Evolutionary conservation across 2,113 vertebrate genomes (phyloP).

Genomic region (Vanacampus margaritifer): DNA sequence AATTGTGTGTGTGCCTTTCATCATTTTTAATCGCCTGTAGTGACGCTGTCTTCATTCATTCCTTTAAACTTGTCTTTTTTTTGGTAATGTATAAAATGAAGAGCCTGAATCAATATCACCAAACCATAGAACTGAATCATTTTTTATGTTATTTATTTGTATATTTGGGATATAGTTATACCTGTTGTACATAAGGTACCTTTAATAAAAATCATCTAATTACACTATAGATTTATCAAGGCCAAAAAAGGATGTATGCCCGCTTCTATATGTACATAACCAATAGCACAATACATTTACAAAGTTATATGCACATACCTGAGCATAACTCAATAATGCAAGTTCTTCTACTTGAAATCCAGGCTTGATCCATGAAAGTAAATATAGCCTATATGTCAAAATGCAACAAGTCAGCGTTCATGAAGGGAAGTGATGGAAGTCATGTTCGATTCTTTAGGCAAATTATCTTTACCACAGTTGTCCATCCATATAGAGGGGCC

Average conservation of each 20-base stretch:
- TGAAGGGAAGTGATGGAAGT: slow-evolving; percentile 50
- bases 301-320: slow-evolving; percentile 80
- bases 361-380: slow-evolving; percentile 59
- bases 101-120: slow-evolving; percentile 41
- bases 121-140: slow-evolving; percentile 55
- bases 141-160: slow-evolving; percentile 69
- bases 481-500: slow-evolving; percentile 34
- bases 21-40: slow-evolving; percentile 1
- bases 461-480: slow-evolving; percentile 28
- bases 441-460: slow-evolving; percentile 23
- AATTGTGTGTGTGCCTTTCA: not conserved
- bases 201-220: slow-evolving; percentile 73
- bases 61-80: slow-evolving; percentile 2
- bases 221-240: slow-evolving; percentile 66
- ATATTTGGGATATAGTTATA: slow-evolving; percentile 60
- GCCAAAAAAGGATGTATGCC: slow-evolving; percentile 63
- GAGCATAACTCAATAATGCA: slow-evolving; percentile 75
- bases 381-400: slow-evolving; percentile 52
- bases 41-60: not conserved
- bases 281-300: slow-evolving; percentile 73
- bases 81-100: slow-evolving; percentile 20
- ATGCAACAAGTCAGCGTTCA: slow-evolving; percentile 44
- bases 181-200: slow-evolving; percentile 62
- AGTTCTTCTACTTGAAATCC: slow-evolving; percentile 64
- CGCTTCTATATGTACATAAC: slow-evolving; percentile 65